Evolutionary conservation across 2,113 vertebrate species (phyloP), one percentile per base, ranked within the genome.

Genomic region (Zingel zingel): DNA sequence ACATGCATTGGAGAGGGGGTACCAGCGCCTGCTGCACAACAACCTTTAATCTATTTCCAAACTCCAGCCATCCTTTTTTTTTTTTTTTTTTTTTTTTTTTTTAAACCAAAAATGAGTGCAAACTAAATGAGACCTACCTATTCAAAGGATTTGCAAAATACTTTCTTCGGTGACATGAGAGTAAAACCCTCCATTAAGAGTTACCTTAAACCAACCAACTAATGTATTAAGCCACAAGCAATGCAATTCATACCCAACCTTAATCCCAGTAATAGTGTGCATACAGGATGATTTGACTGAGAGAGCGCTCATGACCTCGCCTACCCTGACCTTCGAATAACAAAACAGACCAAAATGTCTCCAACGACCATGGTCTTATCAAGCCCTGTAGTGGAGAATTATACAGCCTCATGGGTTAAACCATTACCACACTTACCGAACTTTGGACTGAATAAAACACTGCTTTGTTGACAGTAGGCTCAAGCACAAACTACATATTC

Each of bases 361-460:
- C 9, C 58, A 73, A 76, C 59, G 5, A 27, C 58, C 45, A 23
- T 15, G 6, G 15, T 76, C 67, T 79, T 86, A 81, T 93, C 79
- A 58, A 59, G 9, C 3, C 6, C 6, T 7, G 10, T 33, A 59
- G 57, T 25, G 25, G 54, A 56, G 21, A 73, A 18, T 57, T 57
- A 57, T 51, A 67, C 1, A 43, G 39, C 62, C 33, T 58, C 9
- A 11, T 2, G 3, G 27, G 57, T 70, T 71, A 72, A 82, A 61
- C 21, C 23, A 27, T 43, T 25, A 48, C n/a, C 16, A 62, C 23
- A 0, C 15, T 11, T 8, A 25, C 23, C 3, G 18, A 79, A 85
- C 86, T 65, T 75, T 81, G 79, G 12, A 76, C 76, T 2, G 19
- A 51, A 66, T 30, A 59, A 77, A 68, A 70, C 47, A 70, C 2